Percentiles rank a stretch among this genome's conserved stretches.
Evolutionary conservation across 2,113 vertebrate species (phyloP).

Genomic region (Gnathonemus longibarbis): DNA sequence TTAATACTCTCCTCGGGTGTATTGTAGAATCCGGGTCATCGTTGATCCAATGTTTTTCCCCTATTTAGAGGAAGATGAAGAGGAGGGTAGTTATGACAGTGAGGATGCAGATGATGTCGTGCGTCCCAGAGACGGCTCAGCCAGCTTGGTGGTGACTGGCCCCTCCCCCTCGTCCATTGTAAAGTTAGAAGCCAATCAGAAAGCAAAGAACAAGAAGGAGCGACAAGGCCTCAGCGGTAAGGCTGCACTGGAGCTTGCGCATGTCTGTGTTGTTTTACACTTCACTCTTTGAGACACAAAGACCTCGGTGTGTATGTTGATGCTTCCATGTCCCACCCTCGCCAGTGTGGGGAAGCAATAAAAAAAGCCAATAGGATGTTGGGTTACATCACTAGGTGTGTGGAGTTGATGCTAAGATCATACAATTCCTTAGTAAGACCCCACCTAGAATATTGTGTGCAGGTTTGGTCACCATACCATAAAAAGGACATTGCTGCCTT

Average conservation of each 20-base stretch:
- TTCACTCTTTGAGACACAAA: not conserved
- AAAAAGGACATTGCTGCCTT: no score
- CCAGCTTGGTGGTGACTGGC: constrained; percentile 49
- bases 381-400: no score
- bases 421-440: no score
- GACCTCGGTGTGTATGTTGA: no score
- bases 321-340: no score
- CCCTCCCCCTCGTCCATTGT: constrained; percentile 74
- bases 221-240: constrained; percentile 70
- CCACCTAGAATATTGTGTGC: no score
- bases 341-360: no score
- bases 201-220: constrained; percentile 77
- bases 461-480: no score
- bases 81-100: constrained; percentile 67
- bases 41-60: constrained; percentile 9
- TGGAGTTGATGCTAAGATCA: no score
- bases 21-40: not conserved
- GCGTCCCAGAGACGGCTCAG: constrained; percentile 54
- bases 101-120: constrained; percentile 61
- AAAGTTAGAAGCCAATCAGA: constrained; percentile 79
- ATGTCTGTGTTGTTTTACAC: not conserved
- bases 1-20: not conserved
- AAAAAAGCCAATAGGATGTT: no score
- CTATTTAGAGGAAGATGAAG: constrained; percentile 61
- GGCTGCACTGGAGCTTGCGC: not conserved